These are phyloP conservation scores for Ecliptopera silaceata DNA, from an alignment of 2,888 invertebrate genomes.

Conservation along the genomic window DNA sequence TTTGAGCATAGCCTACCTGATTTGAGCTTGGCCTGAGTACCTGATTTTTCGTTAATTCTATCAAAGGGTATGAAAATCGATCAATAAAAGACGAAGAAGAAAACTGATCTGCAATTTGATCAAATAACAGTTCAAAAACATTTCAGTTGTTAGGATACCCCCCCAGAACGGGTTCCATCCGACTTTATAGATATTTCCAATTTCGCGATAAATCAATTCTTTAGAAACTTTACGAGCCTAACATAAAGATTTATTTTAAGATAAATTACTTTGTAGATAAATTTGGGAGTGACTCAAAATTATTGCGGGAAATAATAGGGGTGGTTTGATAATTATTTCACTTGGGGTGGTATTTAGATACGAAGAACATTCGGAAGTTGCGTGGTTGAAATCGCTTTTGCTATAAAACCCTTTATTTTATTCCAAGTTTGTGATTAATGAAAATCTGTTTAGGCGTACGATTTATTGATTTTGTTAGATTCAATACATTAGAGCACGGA, in stretches of 20 bases:
- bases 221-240: constrained; percentile 37
- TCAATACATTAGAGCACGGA: no score
- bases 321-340: constrained; percentile 7
- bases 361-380: background rate
- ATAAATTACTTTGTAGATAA: constrained; percentile 39
- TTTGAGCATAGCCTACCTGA: no score
- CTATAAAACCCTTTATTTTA: constrained; percentile 1
- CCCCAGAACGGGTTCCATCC: constrained; percentile 20
- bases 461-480: no score
- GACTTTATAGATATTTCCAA: constrained; percentile 43
- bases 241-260: constrained; percentile 38
- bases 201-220: constrained; percentile 45
- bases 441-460: no score
- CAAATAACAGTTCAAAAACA: no score
- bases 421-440: background rate
- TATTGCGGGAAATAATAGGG: constrained; percentile 9
- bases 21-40: no score
- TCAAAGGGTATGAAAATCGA: no score
- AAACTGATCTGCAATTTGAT: no score
- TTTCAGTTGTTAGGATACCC: no score
- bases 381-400: constrained; percentile 10
- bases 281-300: constrained; percentile 21
- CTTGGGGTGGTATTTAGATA: background rate
- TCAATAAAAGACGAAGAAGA: no score
- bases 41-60: no score